Evolutionary conservation across 2,797 vertebrate genomes (phyloP), one percentile per base, ranked within the genome.

Genomic region (Simalia tracyae): DNA sequence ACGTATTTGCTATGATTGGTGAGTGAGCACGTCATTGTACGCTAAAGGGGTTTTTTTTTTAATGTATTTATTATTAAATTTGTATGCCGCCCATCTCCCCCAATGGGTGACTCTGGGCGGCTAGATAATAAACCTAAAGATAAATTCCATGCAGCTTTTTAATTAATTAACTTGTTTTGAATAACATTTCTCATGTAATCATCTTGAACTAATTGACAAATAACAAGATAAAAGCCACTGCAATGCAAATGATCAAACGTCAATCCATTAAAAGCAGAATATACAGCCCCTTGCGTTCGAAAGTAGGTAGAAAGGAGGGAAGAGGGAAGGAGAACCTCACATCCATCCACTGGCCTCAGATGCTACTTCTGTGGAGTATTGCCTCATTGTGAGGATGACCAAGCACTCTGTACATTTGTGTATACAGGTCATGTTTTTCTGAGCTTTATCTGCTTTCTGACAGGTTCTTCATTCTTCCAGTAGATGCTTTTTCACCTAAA

Each of bases 1-100:
- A 99, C 88, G 0, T 99, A 89, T 99, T 99, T 95, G 98, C 99
- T 59, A 99, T 99, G 99, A 99, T 99, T 46, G 99, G 99, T 99
- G 97, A 97, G 98, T 96, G 56, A 86, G 24, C 9, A 46, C 9
- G 10, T 76, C 7, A 22, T 24, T 81, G 19, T 46, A 46, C 46
- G 36, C 9, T 54, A 54, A 42, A 61, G 19, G 31, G 11, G 88
- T 19, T 3, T 86, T 60, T 24, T 15, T 46, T 60, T 86, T 84
- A 26, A 36, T 19, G n/a, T 87, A 0, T 28, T 84, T 86, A n/a
- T 12, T 17, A 19, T 66, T n/a, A 56, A 28, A 17, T 46, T 68
- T 42, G n/a, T 22, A 22, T 26, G 11, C 12, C 10, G 24, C 10
- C 19, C 9, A 7, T 61, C 60, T 61, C 60, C 60, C 19, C 60